Base-by-base conservation (phyloP, 2,113 vertebrate species). In the Nipponia nippon region DNA sequence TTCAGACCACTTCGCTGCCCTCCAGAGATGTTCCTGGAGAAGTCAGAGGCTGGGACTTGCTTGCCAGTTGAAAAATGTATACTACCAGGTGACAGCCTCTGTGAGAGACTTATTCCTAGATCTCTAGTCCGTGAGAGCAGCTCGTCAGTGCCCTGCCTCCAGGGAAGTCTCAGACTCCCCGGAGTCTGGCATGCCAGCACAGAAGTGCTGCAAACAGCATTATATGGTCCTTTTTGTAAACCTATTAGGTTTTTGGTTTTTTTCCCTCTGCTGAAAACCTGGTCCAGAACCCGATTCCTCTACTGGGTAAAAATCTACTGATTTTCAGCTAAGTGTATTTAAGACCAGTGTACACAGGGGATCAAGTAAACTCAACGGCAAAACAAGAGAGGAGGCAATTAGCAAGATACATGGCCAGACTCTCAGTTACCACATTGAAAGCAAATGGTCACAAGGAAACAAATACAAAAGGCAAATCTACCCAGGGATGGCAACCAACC, bases 251-350 rank as follows among this genome's bases (percentile, higher is more conserved):
- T 0, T 13, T 63, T 10, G 44, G 14, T 49, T 69, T 73, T 62
- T 75, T 10, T 2, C 20, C 16, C 44, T 87, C n/a, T 76, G 5
- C 56, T 34, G n/a, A 67, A 96, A 91, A 50, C 7, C 32, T 47
- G 14, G 9, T 42, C 42, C 62, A 88, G 66, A 92, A 61, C 26
- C 32, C 20, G 25, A 79, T 75, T 89, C 18, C 13, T 71, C n/a
- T 30, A 20, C 52, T 52, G 7, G 2, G 34, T 59, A 59, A 66
- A 89, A 94, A 73, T 34, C 13, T 53, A 61, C n/a, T 3, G 6
- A 58, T 89, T 95, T 95, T 90, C 75, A 89, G 36, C 58, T 65
- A 44, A 88, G 32, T 72, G 49, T 86, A 50, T 92, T 89, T 86
- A 93, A 91, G 76, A 59, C 13, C 27, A 62, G 13, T 6, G n/a